Base-by-base conservation (phyloP, 2,888 invertebrate species). In the Ophioninae sp. region DNA sequence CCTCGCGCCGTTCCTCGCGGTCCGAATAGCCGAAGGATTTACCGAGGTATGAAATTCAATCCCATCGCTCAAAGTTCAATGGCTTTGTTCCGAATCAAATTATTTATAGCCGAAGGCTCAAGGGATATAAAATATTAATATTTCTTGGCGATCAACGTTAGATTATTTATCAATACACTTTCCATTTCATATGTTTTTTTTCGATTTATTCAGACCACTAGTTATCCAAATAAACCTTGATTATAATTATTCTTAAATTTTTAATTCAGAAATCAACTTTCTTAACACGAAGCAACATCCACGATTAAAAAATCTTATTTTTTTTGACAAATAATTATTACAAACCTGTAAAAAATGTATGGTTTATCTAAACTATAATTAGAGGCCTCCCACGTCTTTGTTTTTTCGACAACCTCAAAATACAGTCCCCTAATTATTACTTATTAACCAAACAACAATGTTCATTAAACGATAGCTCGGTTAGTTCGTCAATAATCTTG, bases 1-100 rank as follows among this genome's bases (percentile, higher is more conserved):
- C 86, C 90, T 94, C 56, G 94, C 95, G 85, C 94, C 96, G 76
- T 95, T 98, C 90, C 95, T 97, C 85, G 94, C 94, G 56, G 96
- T 97, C 1, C 93, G 98, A 87, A 95, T 97, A 7, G 92, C 97
- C 8, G 97, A 97, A 92, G 98, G 98, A 23, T 95, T 98, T 91
- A 96, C 96, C 0, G 98, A 98, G 94, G 95, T 95, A 89, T 87
- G 17, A 22, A 76, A 39, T 39, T n/a, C 1, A 20, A 20, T 69
- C 51, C 30, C n/a, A 10, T 23, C 17, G 23, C 56, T 51, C 6
- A 64, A 58, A n/a, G 51, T 51, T 17, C 13, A 51, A 51, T 51
- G 51, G 13, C 51, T 51, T 51, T 51, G 51, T 51, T 51, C 51
- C 51, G n/a, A 51, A 51, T 51, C 17, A 13, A 51, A 51, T 0